Evolutionary conservation across 2,888 invertebrate genomes (phyloP), one percentile per base, ranked within the genome.

Genomic region (Volucella inanis): DNA sequence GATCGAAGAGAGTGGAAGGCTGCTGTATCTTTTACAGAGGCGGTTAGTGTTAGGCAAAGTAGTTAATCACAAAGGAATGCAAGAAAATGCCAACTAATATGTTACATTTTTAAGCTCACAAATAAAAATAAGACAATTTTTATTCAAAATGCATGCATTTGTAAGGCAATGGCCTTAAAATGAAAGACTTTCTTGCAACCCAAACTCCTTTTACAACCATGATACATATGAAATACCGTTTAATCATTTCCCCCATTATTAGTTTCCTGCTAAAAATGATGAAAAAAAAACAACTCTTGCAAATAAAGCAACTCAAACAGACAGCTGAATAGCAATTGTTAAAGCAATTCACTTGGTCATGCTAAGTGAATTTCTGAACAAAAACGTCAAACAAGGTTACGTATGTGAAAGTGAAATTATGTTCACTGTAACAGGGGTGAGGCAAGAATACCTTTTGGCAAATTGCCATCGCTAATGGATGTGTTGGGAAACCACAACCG

Each of bases 401-500:
- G n/a, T 64, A 47, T 59, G 79, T 80, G 84, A 84, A 84, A 84
- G 84, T 80, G 84, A 84, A 84, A 84, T 80, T 79, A 22, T 15
- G 45, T 54, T 31, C 31, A 31, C 31, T 54, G 8, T 39, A 70
- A 43, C 54, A 71, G 71, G 80, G 70, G 80, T 59, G 15, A 41
- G 38, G 14, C 50, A n/a, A 49, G 38, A 47, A 54, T 49, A 39
- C 38, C n/a, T 70, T 59, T 82, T 76, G 71, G 77, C 67, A 68
- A 72, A 72, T 77, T 77, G 61, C 77, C 71, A 62, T 62, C 47
- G 45, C 45, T 52, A 75, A 80, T 65, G 61, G 57, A 57, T 22
- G 71, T 50, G 55, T 68, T 59, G 49, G 10, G 65, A 75, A 67
- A 52, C 11, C 47, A 14, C 11, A 38, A 15, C 18, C 11, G 22